phyloP scores from a whole-genome alignment of 2,888 invertebrate species.

The Epistrophe grossulariae region DNA sequence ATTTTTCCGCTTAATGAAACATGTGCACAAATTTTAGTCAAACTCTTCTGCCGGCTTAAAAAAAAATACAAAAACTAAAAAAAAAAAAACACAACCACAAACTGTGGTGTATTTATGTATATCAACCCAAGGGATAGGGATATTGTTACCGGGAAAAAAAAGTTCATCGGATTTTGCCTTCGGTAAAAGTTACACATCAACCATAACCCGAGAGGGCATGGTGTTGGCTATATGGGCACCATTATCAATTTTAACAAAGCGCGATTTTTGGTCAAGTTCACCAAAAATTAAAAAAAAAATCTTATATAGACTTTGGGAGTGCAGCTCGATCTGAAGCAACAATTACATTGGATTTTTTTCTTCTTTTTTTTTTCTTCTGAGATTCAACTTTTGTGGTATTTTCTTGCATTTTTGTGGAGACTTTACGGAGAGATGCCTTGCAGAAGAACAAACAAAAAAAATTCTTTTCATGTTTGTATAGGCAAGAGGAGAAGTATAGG shows the following conservation, averaged over 20 bases:
- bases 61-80: neutral
- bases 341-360: slow-evolving; percentile 58
- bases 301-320: slow-evolving; percentile 29
- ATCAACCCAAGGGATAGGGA: slow-evolving; percentile 47
- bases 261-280: slow-evolving; percentile 72
- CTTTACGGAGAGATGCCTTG: slow-evolving; percentile 52
- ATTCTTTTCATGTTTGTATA: slow-evolving; percentile 65
- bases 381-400: slow-evolving; percentile 43
- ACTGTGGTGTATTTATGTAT: slow-evolving; percentile 42
- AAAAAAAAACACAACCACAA: neutral
- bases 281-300: slow-evolving; percentile 10
- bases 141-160: slow-evolving; percentile 65
- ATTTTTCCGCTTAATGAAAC: slow-evolving; percentile 78
- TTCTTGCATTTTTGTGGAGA: slow-evolving; percentile 41
- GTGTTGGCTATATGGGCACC: slow-evolving; percentile 41
- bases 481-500: slow-evolving; percentile 42
- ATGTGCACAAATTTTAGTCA: slow-evolving; percentile 77
- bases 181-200: slow-evolving; percentile 51
- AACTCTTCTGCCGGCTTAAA: slow-evolving; percentile 64
- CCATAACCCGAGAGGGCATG: slow-evolving; percentile 69
- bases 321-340: slow-evolving; percentile 33
- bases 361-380: neutral
- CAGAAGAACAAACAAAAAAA: slow-evolving; percentile 22
- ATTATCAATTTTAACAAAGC: slow-evolving; percentile 66
- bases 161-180: slow-evolving; percentile 38